Conservation (phyloP, 2,113 vertebrate species). For the Ciconia maguari region DNA sequence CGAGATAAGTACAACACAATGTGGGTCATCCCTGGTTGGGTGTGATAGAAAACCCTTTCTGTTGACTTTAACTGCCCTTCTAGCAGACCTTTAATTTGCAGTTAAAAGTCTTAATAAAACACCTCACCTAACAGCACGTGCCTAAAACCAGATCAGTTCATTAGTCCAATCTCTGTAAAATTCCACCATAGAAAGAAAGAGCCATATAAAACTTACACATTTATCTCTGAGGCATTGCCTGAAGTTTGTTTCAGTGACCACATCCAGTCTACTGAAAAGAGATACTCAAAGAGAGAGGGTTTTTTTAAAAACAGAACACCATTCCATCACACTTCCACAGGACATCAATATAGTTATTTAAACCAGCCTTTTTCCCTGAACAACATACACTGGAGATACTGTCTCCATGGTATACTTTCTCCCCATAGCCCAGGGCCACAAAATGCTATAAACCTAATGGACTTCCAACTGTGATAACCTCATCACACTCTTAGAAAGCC, state of each 20-base stretch:
- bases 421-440: not conserved
- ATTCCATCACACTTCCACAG: not conserved
- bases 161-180: not conserved
- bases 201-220: not conserved
- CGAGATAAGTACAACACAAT: not conserved
- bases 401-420: not conserved
- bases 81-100: slow-evolving; percentile 27
- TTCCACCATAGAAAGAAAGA: not conserved
- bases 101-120: slow-evolving; percentile 7
- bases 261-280: not conserved
- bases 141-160: not conserved
- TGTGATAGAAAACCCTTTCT: not conserved
- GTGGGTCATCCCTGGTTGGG: not conserved
- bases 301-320: not conserved
- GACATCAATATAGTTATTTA: not conserved
- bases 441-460: slow-evolving; percentile 19
- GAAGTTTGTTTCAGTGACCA: not conserved
- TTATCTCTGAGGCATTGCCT: not conserved
- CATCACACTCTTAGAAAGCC: not conserved
- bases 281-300: not conserved
- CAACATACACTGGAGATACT: not conserved
- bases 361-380: not conserved
- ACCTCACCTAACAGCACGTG: not conserved
- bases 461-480: not conserved
- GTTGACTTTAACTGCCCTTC: not conserved